Conservation (phyloP, 2,888 invertebrate species). For the Tachina fera region DNA sequence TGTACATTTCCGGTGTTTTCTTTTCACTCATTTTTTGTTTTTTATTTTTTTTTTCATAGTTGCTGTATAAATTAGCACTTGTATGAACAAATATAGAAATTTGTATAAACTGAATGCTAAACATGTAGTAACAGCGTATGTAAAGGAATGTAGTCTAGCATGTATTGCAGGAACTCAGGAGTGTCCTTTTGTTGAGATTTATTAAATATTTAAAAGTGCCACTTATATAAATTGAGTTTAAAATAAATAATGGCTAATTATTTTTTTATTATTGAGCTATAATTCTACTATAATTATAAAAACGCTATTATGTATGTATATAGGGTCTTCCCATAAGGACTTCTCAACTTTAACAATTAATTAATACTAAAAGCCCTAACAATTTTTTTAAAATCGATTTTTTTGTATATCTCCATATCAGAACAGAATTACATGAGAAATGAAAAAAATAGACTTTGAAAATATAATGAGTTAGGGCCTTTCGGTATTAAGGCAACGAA, state of each 20-base stretch:
- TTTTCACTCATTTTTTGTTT: conserved; percentile 8
- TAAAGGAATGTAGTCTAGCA: not conserved
- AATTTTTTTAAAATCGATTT: too few species aligned
- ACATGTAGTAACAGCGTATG: not conserved
- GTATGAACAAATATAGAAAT: not conserved
- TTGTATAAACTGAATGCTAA: conserved; percentile 5
- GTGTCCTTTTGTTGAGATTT: conserved; percentile 1
- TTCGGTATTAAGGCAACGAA: too few species aligned
- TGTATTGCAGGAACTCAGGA: not conserved
- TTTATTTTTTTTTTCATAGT: conserved; percentile 22
- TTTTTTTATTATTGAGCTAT: not conserved
- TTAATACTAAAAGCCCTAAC: too few species aligned
- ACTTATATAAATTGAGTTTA: not conserved
- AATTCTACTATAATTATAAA: not conserved
- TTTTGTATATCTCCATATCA: too few species aligned
- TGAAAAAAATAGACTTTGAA: too few species aligned
- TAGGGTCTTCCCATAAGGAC: not conserved
- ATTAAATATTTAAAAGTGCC: not conserved
- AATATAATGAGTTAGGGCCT: too few species aligned
- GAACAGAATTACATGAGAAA: too few species aligned
- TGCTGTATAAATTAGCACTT: conserved; percentile 34
- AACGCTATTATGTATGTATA: not conserved
- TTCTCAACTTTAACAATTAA: too few species aligned
- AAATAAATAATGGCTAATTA: not conserved
- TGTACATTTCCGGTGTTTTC: conserved; percentile 77